A percentile compares a stretch with the other conserved stretches of the same genome.
Conservation (phyloP, 2,888 invertebrate species). For the Hypomecis atomaria region DNA sequence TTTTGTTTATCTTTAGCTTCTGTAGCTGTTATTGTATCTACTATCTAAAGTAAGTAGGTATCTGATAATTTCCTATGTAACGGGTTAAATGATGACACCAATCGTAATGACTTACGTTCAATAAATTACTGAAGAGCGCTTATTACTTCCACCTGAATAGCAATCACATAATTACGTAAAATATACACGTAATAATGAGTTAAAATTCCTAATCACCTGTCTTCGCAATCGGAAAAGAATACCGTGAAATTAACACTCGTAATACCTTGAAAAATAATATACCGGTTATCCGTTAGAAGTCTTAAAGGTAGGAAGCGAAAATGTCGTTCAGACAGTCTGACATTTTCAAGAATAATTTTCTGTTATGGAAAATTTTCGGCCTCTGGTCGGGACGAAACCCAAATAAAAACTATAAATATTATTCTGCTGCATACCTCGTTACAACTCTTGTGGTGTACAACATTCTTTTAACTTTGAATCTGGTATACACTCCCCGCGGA, state of each 20-base stretch:
- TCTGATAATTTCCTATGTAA: not conserved
- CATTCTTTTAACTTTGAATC: conserved; percentile 61
- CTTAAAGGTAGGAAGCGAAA: conserved; percentile 1
- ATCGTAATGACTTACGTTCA: not conserved
- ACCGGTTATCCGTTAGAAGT: conserved; percentile 6
- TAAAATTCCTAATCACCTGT: conserved; percentile 46
- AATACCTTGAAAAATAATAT: not conserved
- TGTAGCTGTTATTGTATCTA: too few relatives aligned
- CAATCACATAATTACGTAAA: conserved; percentile 42
- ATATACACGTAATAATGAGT: conserved; percentile 45
- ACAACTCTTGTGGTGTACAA: conserved; percentile 58
- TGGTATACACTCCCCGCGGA: conserved; percentile 62
- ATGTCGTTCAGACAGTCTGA: conserved; percentile 51
- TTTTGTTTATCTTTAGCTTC: too few relatives aligned
- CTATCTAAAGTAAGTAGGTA: too few relatives aligned
- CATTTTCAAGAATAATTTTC: conserved; percentile 58
- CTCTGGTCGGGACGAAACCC: conserved; percentile 59
- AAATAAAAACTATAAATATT: conserved; percentile 61
- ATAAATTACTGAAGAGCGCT: not conserved
- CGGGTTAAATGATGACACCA: conserved; percentile 12
- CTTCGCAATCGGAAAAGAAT: conserved; percentile 33
- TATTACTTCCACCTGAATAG: conserved; percentile 4
- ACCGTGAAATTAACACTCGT: conserved; percentile 46
- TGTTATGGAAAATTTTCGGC: conserved; percentile 62
- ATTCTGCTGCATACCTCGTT: conserved; percentile 56